These are phyloP conservation scores for Takifugu ocellatus DNA, from an alignment of 2,797 vertebrate genomes.

Conservation along the genomic window DNA sequence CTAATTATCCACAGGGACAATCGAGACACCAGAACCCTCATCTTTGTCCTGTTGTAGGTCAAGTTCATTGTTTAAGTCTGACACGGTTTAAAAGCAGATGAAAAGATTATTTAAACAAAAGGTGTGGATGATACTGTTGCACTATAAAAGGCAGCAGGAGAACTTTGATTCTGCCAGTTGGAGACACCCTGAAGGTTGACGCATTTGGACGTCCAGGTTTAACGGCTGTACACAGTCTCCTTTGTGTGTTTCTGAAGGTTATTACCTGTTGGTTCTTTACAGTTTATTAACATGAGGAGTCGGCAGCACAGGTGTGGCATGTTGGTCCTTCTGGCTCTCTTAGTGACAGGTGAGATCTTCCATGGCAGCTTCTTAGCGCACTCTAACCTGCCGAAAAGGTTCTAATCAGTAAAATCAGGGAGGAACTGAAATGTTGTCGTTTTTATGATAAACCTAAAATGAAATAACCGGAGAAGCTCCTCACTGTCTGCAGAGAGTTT, in stretches of 20 bases:
- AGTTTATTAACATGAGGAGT: slow-evolving; percentile 44
- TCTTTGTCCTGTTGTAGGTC: slow-evolving; percentile 76
- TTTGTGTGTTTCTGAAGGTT: not conserved
- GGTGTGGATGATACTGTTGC: slow-evolving; percentile 48
- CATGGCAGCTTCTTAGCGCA: not conserved
- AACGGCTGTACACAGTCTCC: not conserved
- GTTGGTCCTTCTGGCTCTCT: slow-evolving; percentile 50
- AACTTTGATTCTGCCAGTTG: slow-evolving; percentile 29
- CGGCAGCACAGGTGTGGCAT: slow-evolving; percentile 13
- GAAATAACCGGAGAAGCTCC: too few relatives aligned
- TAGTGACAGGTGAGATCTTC: slow-evolving; percentile 52
- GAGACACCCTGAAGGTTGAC: slow-evolving; percentile 20
- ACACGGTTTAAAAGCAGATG: slow-evolving; percentile 41
- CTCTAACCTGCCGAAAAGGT: too few relatives aligned
- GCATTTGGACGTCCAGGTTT: slow-evolving; percentile 39
- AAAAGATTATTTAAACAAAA: slow-evolving; percentile 59
- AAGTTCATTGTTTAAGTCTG: slow-evolving; percentile 52
- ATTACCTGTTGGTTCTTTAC: not conserved
- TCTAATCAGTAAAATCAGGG: too few relatives aligned
- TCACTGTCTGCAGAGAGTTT: slow-evolving; percentile 33
- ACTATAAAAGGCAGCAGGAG: slow-evolving; percentile 64
- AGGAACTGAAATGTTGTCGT: not conserved
- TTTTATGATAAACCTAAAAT: not conserved
- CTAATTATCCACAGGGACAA: slow-evolving; percentile 23
- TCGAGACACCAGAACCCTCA: slow-evolving; percentile 37